Evolutionary conservation across 2,113 vertebrate species (phyloP).

Genomic region (Oxyruncus cristatus): DNA sequence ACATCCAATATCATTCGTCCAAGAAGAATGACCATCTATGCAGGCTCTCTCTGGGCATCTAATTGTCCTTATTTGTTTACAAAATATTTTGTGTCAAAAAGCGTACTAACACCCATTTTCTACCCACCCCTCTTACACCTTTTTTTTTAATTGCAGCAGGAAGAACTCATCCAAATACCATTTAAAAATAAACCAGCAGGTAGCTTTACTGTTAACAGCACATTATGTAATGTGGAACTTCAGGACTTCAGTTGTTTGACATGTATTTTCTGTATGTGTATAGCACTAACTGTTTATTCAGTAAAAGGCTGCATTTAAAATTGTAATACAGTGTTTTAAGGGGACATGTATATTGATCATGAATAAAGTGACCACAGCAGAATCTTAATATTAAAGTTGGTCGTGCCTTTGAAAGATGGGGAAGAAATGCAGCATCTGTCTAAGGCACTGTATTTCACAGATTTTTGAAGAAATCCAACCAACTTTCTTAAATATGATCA

Average conservation of each 20-base stretch:
- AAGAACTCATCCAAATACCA: not conserved
- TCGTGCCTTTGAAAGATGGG: not conserved
- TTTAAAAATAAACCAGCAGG: not conserved
- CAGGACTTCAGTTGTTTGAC: not conserved
- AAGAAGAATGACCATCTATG: accelerated
- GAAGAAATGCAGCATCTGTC: not conserved
- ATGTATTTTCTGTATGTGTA: not conserved
- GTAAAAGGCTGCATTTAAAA: not conserved
- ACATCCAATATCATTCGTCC: not conserved
- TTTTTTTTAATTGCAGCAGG: not conserved
- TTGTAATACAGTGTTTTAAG: not conserved
- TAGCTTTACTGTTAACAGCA: not conserved
- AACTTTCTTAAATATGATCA: not conserved
- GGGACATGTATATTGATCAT: accelerated
- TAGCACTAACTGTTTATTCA: not conserved
- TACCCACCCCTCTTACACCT: not conserved
- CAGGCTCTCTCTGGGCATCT: not conserved
- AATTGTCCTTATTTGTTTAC: not conserved
- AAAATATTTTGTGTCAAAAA: not conserved
- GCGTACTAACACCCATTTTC: not conserved
- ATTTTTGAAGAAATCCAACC: not conserved
- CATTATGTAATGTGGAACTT: not conserved
- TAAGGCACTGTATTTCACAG: not conserved
- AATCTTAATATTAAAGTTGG: not conserved
- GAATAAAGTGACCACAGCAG: not conserved